phyloP scores from a whole-genome alignment of 2,888 invertebrate genomes.

The Tanytarsus gracilentus region DNA sequence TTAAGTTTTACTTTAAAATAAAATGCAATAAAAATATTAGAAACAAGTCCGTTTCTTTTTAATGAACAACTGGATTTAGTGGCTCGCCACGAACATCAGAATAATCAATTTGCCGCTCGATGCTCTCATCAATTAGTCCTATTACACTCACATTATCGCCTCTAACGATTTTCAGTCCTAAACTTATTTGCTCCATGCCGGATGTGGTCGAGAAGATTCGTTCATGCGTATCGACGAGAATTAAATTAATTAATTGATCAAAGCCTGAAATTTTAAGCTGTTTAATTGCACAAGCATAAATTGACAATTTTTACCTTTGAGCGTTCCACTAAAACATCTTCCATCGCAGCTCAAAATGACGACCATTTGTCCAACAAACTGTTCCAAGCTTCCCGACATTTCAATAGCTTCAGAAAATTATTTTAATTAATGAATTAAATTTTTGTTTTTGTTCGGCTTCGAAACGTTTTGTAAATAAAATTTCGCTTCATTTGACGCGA shows the following conservation, averaged over 20 bases:
- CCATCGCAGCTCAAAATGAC: conserved; percentile 95
- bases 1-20: neutral
- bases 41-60: conserved; percentile 31
- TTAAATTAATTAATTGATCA: conserved; percentile 98
- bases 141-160: conserved; percentile 95
- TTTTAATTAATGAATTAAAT: too few species aligned
- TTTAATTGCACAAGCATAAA: neutral
- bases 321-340: conserved; percentile 88
- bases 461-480: too few species aligned
- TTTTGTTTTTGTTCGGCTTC: too few species aligned
- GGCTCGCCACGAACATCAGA: conserved; percentile 76
- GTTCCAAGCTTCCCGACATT: conserved; percentile 58
- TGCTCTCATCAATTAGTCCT: conserved; percentile 73
- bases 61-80: conserved; percentile 71
- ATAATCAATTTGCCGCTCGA: conserved; percentile 72
- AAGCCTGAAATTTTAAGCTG: conserved; percentile 54
- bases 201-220: conserved; percentile 88
- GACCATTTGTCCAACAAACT: conserved; percentile 82
- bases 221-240: conserved; percentile 96
- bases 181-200: conserved; percentile 90
- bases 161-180: conserved; percentile 94
- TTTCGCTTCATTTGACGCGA: too few species aligned
- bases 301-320: conserved; percentile 50
- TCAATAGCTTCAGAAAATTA: too few species aligned
- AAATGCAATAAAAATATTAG: conserved; percentile 8